Evolutionary conservation across 2,888 invertebrate species (phyloP).

Genomic region (Mystacides longicornis): DNA sequence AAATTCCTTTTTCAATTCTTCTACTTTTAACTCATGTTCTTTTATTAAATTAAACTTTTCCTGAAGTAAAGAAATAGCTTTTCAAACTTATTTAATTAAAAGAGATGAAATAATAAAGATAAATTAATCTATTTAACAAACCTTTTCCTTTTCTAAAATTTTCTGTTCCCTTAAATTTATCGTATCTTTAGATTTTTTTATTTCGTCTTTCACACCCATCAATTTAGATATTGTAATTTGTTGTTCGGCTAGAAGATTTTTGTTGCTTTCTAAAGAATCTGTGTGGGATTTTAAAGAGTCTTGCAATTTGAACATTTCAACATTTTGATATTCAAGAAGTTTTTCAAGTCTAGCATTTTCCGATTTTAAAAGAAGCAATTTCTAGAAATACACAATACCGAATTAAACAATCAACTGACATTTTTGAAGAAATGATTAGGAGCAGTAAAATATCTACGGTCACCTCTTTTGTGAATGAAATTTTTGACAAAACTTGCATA

Average conservation of each 20-base stretch:
- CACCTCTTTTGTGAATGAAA: constrained; percentile 16
- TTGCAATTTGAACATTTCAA: constrained; percentile 36
- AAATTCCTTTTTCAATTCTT: background rate
- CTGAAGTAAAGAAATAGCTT: background rate
- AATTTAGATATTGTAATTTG: constrained; percentile 21
- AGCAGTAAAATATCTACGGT: background rate
- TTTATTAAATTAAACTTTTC: background rate
- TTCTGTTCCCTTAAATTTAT: constrained; percentile 11
- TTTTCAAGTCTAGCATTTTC: constrained; percentile 7
- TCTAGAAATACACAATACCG: constrained; percentile 31
- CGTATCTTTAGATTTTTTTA: constrained; percentile 18
- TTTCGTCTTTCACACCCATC: constrained; percentile 19
- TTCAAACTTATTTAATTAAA: background rate
- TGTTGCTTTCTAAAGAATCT: constrained; percentile 10
- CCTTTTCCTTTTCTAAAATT: constrained; percentile 18
- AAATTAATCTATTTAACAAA: background rate
- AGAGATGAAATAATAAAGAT: background rate
- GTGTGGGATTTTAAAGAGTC: constrained; percentile 41
- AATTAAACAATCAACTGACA: too few species aligned
- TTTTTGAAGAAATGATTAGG: too few species aligned
- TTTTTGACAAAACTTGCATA: constrained; percentile 15
- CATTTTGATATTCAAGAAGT: constrained; percentile 1
- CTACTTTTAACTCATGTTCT: background rate
- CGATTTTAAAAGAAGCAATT: constrained; percentile 26
- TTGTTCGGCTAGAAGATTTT: constrained; percentile 21